These are phyloP conservation scores for Lagenorhynchus albirostris DNA, from an alignment of 2,113 vertebrate genomes.

Conservation along the genomic window DNA sequence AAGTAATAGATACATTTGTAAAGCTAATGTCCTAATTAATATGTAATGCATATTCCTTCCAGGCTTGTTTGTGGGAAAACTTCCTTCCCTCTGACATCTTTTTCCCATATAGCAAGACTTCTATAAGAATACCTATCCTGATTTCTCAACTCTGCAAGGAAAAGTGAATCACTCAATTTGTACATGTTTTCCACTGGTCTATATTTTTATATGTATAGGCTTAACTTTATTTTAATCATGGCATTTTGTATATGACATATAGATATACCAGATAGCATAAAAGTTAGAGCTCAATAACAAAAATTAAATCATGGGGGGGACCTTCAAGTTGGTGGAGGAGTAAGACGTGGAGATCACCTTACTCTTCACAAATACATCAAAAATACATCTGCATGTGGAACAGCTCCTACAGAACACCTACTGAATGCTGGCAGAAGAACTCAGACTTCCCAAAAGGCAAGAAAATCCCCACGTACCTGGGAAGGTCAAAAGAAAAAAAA, in stretches of 20 bases:
- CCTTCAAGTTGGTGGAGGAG: too few relatives aligned
- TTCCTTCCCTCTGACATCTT: neutral
- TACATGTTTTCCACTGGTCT: neutral
- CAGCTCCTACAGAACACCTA: too few relatives aligned
- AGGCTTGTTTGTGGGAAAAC: neutral
- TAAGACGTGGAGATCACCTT: too few relatives aligned
- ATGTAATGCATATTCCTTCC: neutral
- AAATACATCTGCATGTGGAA: too few relatives aligned
- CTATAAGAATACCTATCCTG: neutral
- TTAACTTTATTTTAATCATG: conserved; percentile 5
- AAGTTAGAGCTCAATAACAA: neutral
- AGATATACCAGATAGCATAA: neutral
- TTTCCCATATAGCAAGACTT: neutral
- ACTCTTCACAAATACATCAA: too few relatives aligned
- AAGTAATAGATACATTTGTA: neutral
- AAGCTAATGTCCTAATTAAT: neutral
- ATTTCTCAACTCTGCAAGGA: neutral
- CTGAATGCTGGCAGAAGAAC: too few relatives aligned
- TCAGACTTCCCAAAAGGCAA: too few relatives aligned
- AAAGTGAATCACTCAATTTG: neutral
- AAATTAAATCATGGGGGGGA: neutral
- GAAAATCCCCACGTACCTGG: too few relatives aligned
- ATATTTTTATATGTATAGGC: neutral
- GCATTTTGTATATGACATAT: neutral
- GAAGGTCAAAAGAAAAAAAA: too few relatives aligned